Evolutionary conservation across 37 sponge, comb jelly and placozoan species (phyloP).

Genomic region (Axinella damicornis): DNA sequence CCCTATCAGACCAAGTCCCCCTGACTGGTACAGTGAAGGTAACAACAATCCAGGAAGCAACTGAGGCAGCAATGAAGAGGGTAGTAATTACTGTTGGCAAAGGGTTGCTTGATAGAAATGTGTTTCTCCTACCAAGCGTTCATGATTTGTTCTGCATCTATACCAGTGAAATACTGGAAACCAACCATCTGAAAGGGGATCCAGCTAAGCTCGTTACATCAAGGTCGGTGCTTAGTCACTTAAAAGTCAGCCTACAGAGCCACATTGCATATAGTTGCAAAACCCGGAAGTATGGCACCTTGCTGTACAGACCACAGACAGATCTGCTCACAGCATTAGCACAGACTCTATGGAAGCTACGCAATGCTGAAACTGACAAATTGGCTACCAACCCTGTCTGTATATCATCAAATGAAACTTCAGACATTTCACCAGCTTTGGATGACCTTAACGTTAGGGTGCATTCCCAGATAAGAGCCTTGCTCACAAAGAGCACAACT

Average conservation of each 20-base stretch:
- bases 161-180: too few relatives aligned
- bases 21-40: too few relatives aligned
- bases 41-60: too few relatives aligned
- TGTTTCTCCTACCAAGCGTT: neutral
- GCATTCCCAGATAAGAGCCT: too few relatives aligned
- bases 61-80: neutral
- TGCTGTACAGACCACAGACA: slow-evolving; percentile 8
- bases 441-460: too few relatives aligned
- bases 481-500: too few relatives aligned
- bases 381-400: too few relatives aligned
- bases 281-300: slow-evolving; percentile 13
- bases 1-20: too few relatives aligned
- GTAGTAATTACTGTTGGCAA: neutral
- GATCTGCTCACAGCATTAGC: neutral
- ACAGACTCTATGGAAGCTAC: slow-evolving; percentile 1
- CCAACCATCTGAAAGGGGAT: too few relatives aligned
- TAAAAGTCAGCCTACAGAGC: neutral
- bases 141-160: neutral
- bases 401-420: too few relatives aligned
- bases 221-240: neutral
- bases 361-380: too few relatives aligned
- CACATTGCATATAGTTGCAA: slow-evolving; percentile 6
- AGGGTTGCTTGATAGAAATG: slow-evolving; percentile 2
- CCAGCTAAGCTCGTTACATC: neutral
- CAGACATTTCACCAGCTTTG: too few relatives aligned